Evolutionary conservation across 2,797 vertebrate genomes (phyloP).

Genomic region (Hirundo rustica): DNA sequence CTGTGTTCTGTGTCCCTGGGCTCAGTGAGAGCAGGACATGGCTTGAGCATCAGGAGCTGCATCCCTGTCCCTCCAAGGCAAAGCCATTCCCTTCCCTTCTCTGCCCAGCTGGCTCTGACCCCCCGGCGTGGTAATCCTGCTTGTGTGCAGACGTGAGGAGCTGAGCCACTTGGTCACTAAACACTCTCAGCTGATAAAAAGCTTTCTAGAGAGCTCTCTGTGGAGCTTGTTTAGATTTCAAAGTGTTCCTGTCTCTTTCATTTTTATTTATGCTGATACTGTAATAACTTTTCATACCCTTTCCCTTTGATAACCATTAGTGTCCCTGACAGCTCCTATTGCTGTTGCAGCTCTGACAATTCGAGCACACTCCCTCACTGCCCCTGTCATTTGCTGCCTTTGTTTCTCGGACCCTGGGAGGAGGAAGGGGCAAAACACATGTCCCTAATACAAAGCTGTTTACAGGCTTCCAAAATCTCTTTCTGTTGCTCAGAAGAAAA

Average conservation of each 20-base stretch:
- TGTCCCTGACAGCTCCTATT: background rate
- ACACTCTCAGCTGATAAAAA: background rate
- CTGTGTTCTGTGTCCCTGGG: background rate
- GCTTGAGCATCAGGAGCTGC: background rate
- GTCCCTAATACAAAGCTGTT: slow-evolving; percentile 16
- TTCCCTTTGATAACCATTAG: background rate
- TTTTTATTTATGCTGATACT: slow-evolving; percentile 41
- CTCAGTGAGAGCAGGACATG: background rate
- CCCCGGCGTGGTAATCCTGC: background rate
- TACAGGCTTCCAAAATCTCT: slow-evolving; percentile 56
- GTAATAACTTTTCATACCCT: slow-evolving; percentile 14
- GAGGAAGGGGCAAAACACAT: slow-evolving; percentile 7
- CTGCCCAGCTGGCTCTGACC: background rate
- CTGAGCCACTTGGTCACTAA: background rate
- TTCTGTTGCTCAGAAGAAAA: slow-evolving; percentile 31
- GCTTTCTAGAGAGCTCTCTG: background rate
- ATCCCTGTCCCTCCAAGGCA: background rate
- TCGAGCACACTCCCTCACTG: background rate
- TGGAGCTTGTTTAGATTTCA: slow-evolving; percentile 22
- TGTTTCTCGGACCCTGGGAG: background rate
- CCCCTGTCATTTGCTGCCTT: slow-evolving; percentile 37
- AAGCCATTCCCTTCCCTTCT: background rate
- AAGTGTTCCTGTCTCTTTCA: background rate
- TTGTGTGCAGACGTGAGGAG: background rate
- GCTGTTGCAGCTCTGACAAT: background rate